Evolutionary conservation across 2,797 vertebrate genomes (phyloP).

Genomic region (Rhinella marina): DNA sequence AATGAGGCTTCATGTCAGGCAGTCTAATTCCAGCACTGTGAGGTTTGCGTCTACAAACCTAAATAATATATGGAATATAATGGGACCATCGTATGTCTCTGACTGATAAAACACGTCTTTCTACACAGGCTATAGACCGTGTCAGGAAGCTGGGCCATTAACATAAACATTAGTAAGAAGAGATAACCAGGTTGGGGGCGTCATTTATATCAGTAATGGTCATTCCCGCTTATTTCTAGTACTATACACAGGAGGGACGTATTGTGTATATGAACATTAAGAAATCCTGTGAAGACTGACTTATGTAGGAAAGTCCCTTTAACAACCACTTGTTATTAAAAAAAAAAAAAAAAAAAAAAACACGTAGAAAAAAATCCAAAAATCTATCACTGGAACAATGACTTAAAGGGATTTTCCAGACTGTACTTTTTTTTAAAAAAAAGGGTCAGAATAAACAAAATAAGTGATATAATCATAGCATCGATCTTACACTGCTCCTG

Average conservation of each 20-base stretch:
- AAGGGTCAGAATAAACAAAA: too few relatives aligned
- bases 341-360: too few relatives aligned
- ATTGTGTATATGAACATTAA: background rate
- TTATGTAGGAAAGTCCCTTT: too few relatives aligned
- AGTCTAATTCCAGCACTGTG: background rate
- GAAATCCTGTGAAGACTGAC: background rate
- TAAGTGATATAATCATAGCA: too few relatives aligned
- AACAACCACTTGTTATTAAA: too few relatives aligned
- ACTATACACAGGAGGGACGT: background rate
- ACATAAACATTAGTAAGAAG: background rate
- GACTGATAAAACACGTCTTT: background rate
- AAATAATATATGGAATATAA: background rate
- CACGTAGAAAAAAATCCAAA: too few relatives aligned
- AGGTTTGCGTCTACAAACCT: background rate
- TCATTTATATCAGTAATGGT: background rate
- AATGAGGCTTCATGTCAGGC: constrained; percentile 20
- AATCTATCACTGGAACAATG: too few relatives aligned
- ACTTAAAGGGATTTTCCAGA: too few relatives aligned
- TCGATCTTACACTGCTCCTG: too few relatives aligned
- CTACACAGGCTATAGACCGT: background rate
- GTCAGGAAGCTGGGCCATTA: background rate
- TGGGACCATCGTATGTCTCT: background rate
- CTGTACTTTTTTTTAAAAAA: too few relatives aligned
- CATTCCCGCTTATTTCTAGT: background rate
- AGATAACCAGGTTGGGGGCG: background rate